Conservation (phyloP, 2,888 invertebrate species). For the Chrysopilus asiliformis region DNA sequence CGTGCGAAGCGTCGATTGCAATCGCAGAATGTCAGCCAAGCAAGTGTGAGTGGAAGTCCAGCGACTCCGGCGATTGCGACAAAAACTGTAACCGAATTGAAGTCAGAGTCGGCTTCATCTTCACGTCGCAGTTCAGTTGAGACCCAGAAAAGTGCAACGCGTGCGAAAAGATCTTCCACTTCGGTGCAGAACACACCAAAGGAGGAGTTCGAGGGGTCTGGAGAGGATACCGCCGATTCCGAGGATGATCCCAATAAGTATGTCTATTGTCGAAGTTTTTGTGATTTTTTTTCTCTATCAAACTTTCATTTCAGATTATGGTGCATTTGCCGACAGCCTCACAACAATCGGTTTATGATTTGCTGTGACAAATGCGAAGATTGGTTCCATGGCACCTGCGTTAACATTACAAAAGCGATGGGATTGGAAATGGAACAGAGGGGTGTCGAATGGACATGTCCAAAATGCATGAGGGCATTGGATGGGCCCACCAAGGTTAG, state of each 20-base stretch:
- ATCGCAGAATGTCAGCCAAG: constrained; percentile 17
- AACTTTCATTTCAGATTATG: constrained; percentile 49
- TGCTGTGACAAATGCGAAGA: constrained; percentile 92
- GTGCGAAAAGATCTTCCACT: constrained; percentile 1
- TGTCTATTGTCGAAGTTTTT: constrained; percentile 2
- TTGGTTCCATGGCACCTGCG: constrained; percentile 98
- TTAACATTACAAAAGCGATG: constrained; percentile 82
- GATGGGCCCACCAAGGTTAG: constrained; percentile 26
- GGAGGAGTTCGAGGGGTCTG: constrained; percentile 6
- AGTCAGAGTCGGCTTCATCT: no score
- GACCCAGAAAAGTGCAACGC: constrained; percentile 4
- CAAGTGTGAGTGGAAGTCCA: constrained; percentile 3
- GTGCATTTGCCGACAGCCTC: constrained; percentile 92
- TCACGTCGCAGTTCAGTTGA: no score
- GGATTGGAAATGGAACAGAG: constrained; percentile 84
- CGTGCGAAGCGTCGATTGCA: constrained; percentile 48
- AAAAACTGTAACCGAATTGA: constrained; percentile 4
- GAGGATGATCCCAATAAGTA: constrained; percentile 83
- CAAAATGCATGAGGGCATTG: constrained; percentile 57
- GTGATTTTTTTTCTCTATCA: neutral
- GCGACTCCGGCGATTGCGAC: neutral
- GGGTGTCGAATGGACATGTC: constrained; percentile 80
- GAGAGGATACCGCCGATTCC: constrained; percentile 55
- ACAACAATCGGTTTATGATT: constrained; percentile 94
- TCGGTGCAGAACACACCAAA: constrained; percentile 6